A percentile compares a stretch with the other conserved stretches of the same genome.
These are phyloP conservation scores for Lathamus discolor DNA, from an alignment of 2,113 vertebrate genomes.

Conservation along the genomic window DNA sequence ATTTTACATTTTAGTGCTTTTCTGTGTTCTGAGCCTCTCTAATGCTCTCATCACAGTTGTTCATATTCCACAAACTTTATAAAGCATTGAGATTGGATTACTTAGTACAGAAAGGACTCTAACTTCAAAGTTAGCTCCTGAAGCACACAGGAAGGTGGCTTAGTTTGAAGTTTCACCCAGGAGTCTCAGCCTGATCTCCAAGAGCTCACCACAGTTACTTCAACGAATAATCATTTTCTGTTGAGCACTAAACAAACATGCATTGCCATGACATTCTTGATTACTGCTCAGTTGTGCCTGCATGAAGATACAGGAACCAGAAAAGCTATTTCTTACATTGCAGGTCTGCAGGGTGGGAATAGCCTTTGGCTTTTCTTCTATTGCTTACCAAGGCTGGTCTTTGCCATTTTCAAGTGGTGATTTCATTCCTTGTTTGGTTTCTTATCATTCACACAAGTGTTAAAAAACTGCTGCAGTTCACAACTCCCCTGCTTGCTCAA, in stretches of 20 bases:
- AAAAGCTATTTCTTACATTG: neutral
- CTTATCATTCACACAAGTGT: neutral
- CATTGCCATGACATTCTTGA: neutral
- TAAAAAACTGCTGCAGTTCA: neutral
- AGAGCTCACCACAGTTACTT: neutral
- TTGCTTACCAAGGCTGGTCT: neutral
- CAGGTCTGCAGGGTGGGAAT: neutral
- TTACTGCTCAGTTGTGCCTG: neutral
- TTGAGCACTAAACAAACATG: neutral
- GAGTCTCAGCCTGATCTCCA: neutral
- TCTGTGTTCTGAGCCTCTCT: neutral
- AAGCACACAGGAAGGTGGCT: neutral
- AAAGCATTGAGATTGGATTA: neutral
- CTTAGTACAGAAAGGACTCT: neutral
- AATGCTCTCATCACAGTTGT: neutral
- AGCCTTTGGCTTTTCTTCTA: neutral
- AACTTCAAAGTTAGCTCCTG: neutral
- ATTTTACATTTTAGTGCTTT: neutral
- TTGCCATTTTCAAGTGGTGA: neutral
- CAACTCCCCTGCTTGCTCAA: neutral
- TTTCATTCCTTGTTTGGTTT: neutral
- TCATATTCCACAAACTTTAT: neutral
- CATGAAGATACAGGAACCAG: neutral
- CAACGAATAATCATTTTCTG: neutral
- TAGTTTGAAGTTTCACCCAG: neutral